A percentile compares a stretch with the other conserved stretches of the same genome.
phyloP scores from a whole-genome alignment of 30 jellyfish, hydroid and myxozoan species.

The Chrysaora quinquecirrha region DNA sequence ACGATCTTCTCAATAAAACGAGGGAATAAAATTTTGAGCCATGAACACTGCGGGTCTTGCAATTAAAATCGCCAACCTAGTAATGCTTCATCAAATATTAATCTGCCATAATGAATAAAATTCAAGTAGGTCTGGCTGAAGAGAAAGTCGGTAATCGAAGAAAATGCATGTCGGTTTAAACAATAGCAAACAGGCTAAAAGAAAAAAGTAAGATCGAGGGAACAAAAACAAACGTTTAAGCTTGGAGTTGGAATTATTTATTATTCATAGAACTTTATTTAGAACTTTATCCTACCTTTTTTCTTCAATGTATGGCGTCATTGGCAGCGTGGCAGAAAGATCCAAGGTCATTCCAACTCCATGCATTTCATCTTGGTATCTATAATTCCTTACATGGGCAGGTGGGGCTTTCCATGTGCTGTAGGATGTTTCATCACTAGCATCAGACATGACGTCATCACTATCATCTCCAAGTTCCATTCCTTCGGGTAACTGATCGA shows the following conservation, averaged over 20 bases:
- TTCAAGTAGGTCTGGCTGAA: too few species aligned
- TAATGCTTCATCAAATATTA: too few species aligned
- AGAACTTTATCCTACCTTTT: background rate
- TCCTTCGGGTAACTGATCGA: conserved; percentile 33
- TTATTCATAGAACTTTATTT: too few species aligned
- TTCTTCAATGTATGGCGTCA: conserved; percentile 85
- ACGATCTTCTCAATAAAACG: too few species aligned
- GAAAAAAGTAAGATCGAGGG: background rate
- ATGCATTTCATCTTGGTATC: conserved; percentile 93
- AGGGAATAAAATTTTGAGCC: too few species aligned
- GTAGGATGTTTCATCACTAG: conserved; percentile 90
- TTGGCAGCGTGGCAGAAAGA: conserved; percentile 83
- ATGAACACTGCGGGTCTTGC: too few species aligned
- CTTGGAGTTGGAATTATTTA: background rate
- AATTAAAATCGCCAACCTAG: too few species aligned
- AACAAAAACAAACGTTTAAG: background rate
- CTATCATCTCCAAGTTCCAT: conserved; percentile 62
- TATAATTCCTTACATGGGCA: conserved; percentile 77
- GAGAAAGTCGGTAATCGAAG: too few species aligned
- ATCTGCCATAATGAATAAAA: too few species aligned
- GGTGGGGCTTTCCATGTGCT: conserved; percentile 91
- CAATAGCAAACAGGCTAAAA: background rate
- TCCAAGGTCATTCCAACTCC: conserved; percentile 89
- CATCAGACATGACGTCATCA: conserved; percentile 86
- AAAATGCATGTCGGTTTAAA: too few species aligned